These are phyloP conservation scores for Trichogramma dendrolimi DNA, from an alignment of 2,888 invertebrate genomes.

Conservation along the genomic window DNA sequence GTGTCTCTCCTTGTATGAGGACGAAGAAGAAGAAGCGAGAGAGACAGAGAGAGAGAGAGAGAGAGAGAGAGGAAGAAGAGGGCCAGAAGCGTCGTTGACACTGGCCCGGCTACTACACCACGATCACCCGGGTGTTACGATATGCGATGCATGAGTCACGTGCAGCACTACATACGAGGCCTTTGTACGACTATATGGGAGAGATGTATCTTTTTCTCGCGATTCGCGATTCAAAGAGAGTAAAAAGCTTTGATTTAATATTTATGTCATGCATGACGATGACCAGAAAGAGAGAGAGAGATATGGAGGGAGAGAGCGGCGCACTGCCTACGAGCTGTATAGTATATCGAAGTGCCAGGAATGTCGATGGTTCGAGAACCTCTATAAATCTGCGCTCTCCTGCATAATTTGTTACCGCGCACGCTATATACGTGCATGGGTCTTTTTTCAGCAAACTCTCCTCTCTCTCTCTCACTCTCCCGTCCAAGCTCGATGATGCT, in stretches of 20 bases:
- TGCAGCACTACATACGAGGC: conserved; percentile 6
- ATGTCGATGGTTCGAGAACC: conserved; percentile 32
- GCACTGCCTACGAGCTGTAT: no score
- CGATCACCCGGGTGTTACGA: no score
- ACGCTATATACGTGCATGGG: no score
- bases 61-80: conserved; percentile 21
- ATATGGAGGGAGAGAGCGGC: no score
- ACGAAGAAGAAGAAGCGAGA: not conserved
- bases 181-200: conserved; percentile 4
- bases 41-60: conserved; percentile 21
- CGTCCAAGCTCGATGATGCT: no score
- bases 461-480: not conserved
- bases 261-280: conserved; percentile 32
- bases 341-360: conserved; percentile 35
- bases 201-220: conserved; percentile 16
- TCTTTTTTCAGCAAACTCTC: conserved; percentile 27
- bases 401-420: not conserved
- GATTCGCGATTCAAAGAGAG: conserved; percentile 18
- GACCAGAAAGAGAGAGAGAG: no score
- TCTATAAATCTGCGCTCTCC: conserved; percentile 34
- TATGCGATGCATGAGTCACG: conserved; percentile 1
- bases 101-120: no score
- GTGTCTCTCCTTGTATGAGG: not conserved
- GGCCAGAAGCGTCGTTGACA: not conserved
- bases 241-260: conserved; percentile 33